These are phyloP conservation scores for Talpa occidentalis DNA, from an alignment of 2,113 vertebrate genomes.

Conservation along the genomic window DNA sequence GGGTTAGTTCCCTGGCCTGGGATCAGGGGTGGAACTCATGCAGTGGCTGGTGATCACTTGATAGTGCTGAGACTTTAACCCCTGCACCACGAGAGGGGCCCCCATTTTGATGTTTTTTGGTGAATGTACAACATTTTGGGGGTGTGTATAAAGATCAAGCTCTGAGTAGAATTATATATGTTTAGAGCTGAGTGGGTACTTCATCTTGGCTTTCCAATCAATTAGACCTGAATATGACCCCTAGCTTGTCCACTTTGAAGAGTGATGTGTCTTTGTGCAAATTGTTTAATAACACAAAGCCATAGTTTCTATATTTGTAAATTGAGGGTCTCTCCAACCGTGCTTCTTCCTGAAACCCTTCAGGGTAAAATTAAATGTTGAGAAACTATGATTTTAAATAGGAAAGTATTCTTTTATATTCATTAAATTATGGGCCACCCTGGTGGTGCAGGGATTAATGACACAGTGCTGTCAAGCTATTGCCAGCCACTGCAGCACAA, in stretches of 20 bases:
- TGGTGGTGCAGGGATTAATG: too few relatives aligned
- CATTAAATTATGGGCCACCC: conserved; percentile 28
- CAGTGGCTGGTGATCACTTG: too few relatives aligned
- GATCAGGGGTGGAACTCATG: too few relatives aligned
- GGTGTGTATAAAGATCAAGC: too few relatives aligned
- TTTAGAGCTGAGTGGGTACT: background rate
- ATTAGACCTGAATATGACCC: background rate
- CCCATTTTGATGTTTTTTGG: too few relatives aligned
- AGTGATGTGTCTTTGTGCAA: background rate
- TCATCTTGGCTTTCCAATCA: background rate
- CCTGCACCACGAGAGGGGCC: too few relatives aligned
- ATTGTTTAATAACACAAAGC: background rate
- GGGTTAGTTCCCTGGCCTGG: too few relatives aligned
- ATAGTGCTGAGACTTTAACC: too few relatives aligned
- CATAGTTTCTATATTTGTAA: conserved; percentile 19
- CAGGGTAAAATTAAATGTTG: background rate
- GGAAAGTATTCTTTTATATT: background rate
- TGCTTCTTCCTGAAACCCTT: background rate
- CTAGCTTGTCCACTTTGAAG: background rate
- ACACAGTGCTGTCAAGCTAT: too few relatives aligned
- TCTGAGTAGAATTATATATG: background rate
- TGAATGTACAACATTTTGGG: too few relatives aligned
- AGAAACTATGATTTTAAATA: background rate
- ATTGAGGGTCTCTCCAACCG: background rate
- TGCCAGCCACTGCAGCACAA: too few relatives aligned